Percentiles rank a stretch among this genome's conserved stretches.
These are phyloP conservation scores for Litocranius walleri DNA, from an alignment of 2,113 vertebrate species.

Conservation along the genomic window DNA sequence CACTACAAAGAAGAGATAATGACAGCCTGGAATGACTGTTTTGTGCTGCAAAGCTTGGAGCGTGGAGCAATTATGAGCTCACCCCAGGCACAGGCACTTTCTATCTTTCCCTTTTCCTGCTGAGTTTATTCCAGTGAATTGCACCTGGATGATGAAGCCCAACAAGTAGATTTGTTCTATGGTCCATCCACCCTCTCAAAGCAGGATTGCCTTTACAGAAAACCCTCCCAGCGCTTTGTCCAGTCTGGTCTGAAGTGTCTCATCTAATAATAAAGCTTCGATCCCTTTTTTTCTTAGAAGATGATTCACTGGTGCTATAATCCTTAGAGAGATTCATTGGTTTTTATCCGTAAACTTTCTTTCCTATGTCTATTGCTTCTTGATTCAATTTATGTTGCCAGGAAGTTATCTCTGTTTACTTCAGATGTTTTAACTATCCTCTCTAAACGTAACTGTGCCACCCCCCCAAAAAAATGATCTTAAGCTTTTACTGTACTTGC, in stretches of 20 bases:
- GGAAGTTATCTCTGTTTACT: slow-evolving; percentile 16
- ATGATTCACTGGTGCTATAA: slow-evolving; percentile 30
- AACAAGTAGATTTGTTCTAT: slow-evolving; percentile 50
- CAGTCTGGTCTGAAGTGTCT: not conserved
- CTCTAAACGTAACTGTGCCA: not conserved
- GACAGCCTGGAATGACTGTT: slow-evolving; percentile 46
- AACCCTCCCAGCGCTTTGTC: slow-evolving; percentile 37
- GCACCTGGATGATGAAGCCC: slow-evolving; percentile 38
- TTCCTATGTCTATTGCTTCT: slow-evolving; percentile 37
- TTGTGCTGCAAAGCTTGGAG: slow-evolving; percentile 51
- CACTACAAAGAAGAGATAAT: slow-evolving; percentile 61
- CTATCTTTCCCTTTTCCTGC: slow-evolving; percentile 50
- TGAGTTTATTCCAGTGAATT: slow-evolving; percentile 59
- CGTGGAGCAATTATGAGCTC: slow-evolving; percentile 42
- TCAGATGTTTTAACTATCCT: not conserved
- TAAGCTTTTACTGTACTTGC: not conserved
- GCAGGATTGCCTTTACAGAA: slow-evolving; percentile 38
- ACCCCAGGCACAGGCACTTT: slow-evolving; percentile 4
- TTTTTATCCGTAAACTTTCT: slow-evolving; percentile 37
- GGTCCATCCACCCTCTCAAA: not conserved
- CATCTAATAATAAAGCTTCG: slow-evolving; percentile 38
- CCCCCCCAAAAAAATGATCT: not conserved
- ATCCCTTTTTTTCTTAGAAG: slow-evolving; percentile 33
- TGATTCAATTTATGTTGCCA: not conserved
- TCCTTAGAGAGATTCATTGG: slow-evolving; percentile 32